phyloP scores from a whole-genome alignment of 2,888 invertebrate species.

The Beris morrisii region DNA sequence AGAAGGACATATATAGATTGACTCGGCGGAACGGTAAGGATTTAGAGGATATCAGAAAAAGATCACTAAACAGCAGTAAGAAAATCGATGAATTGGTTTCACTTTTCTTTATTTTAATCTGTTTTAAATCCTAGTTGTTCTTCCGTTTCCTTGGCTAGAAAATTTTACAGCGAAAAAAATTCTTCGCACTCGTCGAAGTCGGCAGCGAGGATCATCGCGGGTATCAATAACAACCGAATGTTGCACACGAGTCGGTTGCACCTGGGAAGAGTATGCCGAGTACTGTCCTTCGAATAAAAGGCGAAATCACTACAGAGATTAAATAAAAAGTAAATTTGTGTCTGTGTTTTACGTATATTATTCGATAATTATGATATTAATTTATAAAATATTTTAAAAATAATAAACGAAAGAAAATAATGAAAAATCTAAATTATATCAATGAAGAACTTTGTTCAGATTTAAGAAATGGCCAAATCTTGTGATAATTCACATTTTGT shows the following conservation, averaged over 20 bases:
- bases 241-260: conserved; percentile 62
- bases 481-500: too few relatives aligned
- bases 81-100: conserved; percentile 24
- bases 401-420: too few relatives aligned
- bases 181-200: conserved; percentile 47
- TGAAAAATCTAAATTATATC: too few relatives aligned
- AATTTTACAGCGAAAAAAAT: conserved; percentile 50
- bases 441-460: too few relatives aligned
- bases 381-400: not conserved
- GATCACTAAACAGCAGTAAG: conserved; percentile 30
- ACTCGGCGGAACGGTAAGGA: conserved; percentile 55
- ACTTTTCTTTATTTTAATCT: conserved; percentile 29
- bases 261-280: conserved; percentile 68
- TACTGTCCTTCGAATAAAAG: conserved; percentile 65
- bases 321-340: too few relatives aligned
- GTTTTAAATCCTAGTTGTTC: conserved; percentile 40
- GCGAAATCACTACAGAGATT: conserved; percentile 46
- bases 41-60: conserved; percentile 26
- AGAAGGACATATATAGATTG: conserved; percentile 64
- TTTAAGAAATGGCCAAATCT: too few relatives aligned
- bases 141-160: conserved; percentile 53
- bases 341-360: not conserved
- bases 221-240: conserved; percentile 62
- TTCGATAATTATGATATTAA: not conserved
- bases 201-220: conserved; percentile 47